phyloP scores from a whole-genome alignment of 2,113 vertebrate species.

The Elanoides forficatus region DNA sequence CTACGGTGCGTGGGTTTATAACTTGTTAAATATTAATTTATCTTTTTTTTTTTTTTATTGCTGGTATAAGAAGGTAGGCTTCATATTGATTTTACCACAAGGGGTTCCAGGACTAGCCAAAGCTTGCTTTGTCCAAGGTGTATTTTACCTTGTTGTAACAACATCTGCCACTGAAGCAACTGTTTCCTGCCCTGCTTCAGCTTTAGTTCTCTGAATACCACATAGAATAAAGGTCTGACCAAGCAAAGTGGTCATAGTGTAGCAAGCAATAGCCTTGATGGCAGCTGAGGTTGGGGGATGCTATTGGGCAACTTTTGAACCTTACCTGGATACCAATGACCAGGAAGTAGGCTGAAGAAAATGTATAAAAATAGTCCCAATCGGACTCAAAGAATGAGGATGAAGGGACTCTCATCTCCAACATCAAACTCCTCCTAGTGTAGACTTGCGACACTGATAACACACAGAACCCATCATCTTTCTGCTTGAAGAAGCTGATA shows the following conservation, averaged over 20 bases:
- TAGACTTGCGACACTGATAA: neutral
- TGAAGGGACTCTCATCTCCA: neutral
- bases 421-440: neutral
- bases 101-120: neutral
- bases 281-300: rapidly evolving
- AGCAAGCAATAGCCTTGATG: neutral
- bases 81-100: neutral
- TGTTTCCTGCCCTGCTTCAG: neutral
- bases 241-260: neutral
- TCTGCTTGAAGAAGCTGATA: neutral
- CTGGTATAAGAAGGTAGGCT: neutral
- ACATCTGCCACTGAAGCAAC: neutral
- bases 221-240: neutral
- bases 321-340: neutral
- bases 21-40: neutral
- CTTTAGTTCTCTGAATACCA: neutral
- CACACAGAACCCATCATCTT: neutral
- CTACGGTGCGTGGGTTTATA: neutral
- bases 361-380: neutral
- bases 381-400: neutral
- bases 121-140: neutral
- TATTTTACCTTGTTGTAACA: neutral
- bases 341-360: neutral
- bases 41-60: neutral
- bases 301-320: neutral